Percentiles rank a stretch among this genome's conserved stretches.
These are phyloP conservation scores for Regulus satrapa DNA, from an alignment of 2,113 vertebrate species.

Conservation along the genomic window DNA sequence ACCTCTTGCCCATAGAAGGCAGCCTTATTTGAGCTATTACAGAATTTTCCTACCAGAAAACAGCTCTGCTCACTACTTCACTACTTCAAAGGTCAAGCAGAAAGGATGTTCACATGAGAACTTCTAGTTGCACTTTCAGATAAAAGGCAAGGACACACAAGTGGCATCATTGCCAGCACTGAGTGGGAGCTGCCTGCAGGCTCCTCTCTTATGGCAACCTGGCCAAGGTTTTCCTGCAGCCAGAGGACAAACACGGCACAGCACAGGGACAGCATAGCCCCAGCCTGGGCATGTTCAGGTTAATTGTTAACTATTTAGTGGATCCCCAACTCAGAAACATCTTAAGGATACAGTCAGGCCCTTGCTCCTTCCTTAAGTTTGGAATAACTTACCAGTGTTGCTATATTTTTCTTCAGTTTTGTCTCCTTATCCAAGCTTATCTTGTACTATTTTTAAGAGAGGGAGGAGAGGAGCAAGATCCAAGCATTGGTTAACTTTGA, in stretches of 20 bases:
- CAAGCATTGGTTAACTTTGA: not conserved
- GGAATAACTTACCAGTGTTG: not conserved
- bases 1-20: not conserved
- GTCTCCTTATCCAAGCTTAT: not conserved
- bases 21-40: not conserved
- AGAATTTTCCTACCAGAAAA: not conserved
- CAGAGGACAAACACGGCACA: not conserved
- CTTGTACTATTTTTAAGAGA: not conserved
- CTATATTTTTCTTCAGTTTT: not conserved
- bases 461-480: not conserved
- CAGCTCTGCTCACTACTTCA: not conserved
- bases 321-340: not conserved
- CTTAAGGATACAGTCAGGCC: not conserved
- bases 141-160: not conserved
- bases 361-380: not conserved
- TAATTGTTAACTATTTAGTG: not conserved
- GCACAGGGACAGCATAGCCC: not conserved
- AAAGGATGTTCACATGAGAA: not conserved
- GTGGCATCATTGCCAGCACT: rapidly evolving
- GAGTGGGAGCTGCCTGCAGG: not conserved
- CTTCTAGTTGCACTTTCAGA: not conserved
- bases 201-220: not conserved
- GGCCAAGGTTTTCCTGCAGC: not conserved
- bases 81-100: not conserved
- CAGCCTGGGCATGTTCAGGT: not conserved